A percentile compares a stretch with the other conserved stretches of the same genome.
Evolutionary conservation across 1,140 invertebrate species (phyloP).

Genomic region (Drosophila mauritiana): DNA sequence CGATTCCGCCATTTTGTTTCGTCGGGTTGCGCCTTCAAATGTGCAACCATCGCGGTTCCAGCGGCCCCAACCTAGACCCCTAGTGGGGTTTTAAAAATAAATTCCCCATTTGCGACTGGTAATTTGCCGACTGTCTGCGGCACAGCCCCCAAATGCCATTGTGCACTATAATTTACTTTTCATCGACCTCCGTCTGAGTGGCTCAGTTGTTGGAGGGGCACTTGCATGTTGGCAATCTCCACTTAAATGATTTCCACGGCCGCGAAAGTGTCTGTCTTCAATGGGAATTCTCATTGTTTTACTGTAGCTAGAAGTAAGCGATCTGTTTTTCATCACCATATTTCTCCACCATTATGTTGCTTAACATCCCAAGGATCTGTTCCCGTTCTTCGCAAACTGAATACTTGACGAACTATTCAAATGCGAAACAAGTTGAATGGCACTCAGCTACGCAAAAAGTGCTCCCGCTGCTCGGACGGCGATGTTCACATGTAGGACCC

Average conservation of each 20-base stretch:
- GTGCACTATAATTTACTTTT: slow-evolving; percentile 70
- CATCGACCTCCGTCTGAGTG: slow-evolving; percentile 44
- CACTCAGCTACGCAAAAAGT: neutral
- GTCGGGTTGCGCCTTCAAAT: slow-evolving; percentile 41
- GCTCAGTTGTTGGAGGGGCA: neutral
- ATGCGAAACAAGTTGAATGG: slow-evolving; percentile 34
- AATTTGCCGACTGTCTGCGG: slow-evolving; percentile 70
- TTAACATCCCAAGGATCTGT: neutral
- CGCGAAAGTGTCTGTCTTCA: too few species aligned
- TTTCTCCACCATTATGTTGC: too few species aligned
- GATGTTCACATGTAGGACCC: slow-evolving; percentile 27
- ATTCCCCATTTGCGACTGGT: slow-evolving; percentile 67
- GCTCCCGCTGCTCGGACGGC: slow-evolving; percentile 10
- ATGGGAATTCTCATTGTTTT: neutral
- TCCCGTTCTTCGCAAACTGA: slow-evolving; percentile 6
- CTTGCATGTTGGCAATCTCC: slow-evolving; percentile 66
- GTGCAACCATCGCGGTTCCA: slow-evolving; percentile 49
- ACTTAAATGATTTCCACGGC: slow-evolving; percentile 55
- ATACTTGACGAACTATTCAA: slow-evolving; percentile 32
- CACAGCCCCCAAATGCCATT: slow-evolving; percentile 36
- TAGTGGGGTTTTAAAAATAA: slow-evolving; percentile 54
- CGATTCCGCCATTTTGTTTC: slow-evolving; percentile 67
- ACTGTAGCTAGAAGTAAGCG: neutral
- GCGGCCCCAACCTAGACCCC: slow-evolving; percentile 24
- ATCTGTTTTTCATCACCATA: neutral